Conservation (phyloP, 1,140 invertebrate species). For the Procambarus clarkii region DNA sequence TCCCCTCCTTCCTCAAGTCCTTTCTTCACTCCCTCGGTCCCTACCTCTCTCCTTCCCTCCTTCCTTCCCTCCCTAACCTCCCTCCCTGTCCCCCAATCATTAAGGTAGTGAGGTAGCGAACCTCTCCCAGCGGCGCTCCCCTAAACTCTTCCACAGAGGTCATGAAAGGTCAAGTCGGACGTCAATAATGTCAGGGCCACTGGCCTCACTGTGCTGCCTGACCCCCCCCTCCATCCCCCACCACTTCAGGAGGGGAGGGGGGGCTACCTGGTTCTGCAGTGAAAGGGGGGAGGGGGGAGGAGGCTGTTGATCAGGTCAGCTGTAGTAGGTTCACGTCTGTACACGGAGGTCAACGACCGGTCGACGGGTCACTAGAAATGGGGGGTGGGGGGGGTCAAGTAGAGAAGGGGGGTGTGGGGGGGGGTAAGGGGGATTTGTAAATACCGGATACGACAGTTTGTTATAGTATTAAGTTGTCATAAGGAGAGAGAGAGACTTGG, state of each 20-base stretch:
- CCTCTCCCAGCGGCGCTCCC: neutral
- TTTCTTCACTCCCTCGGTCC: constrained; percentile 27
- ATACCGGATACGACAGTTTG: too few species aligned
- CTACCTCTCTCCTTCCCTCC: neutral
- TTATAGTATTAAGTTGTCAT: too few species aligned
- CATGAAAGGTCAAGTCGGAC: constrained; percentile 61
- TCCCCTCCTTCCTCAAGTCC: too few species aligned
- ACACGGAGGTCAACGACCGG: too few species aligned
- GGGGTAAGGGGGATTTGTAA: too few species aligned
- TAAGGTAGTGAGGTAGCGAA: neutral
- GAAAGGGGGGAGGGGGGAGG: neutral
- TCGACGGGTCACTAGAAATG: too few species aligned
- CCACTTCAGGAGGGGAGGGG: neutral
- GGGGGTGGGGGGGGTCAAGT: too few species aligned
- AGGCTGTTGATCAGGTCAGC: constrained; percentile 27
- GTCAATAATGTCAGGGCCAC: constrained; percentile 60
- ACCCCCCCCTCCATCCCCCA: neutral
- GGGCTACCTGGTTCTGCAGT: neutral
- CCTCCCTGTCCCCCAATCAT: neutral
- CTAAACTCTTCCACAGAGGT: constrained; percentile 35
- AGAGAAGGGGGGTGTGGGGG: too few species aligned
- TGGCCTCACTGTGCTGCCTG: constrained; percentile 36
- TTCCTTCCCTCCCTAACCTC: neutral
- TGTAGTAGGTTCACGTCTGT: neutral
- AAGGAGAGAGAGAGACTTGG: too few species aligned